Base-by-base conservation (phyloP, 2,113 vertebrate genomes). In the Octodon degus region DNA sequence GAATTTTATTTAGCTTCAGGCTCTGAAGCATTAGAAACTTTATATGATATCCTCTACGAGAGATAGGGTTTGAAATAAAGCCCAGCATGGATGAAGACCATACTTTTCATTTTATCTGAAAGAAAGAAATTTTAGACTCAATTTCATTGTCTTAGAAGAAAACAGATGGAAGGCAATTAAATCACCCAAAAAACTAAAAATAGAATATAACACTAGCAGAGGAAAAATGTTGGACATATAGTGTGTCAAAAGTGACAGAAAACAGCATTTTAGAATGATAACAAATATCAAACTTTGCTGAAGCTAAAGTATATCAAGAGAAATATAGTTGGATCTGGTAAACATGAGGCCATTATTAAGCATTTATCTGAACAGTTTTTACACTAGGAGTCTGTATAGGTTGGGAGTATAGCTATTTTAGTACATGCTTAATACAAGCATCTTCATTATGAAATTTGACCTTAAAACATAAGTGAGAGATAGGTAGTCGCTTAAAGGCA, bases 1-100 rank as follows among this genome's bases (percentile, higher is more conserved):
- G 92, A 92, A 97, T 95, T 95, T 82, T 86, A 22, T 32, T 93
- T 55, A 20, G 87, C 96, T 93, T 50, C 88, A 82, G 97, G 96
- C 96, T 90, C 27, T 34, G 37, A 84, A 17, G 88, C 47, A 67
- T 0, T 67, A 43, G 60, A 27, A 74, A 76, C 53, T 89, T 93
- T 68, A 80, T 22, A 30, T 37, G 72, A 65, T 34, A n/a, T 74
- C 60, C 63, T 77, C 82, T 90, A 9, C 13, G 55, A 96, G 70
- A 92, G 12, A 30, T 22, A 40, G 10, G 60, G 58, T 90, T 90
- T 97, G 55, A 95, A 96, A 94, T 67, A 43, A 19, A 91, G 50
- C 60, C 90, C 63, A 65, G 50, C 34, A 2, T 5, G 55, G 60
- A 62, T 90, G 32, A 80, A 20, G 76, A 58, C 9, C 22, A 34